Evolutionary conservation across 2,888 invertebrate genomes (phyloP).

Genomic region (Eurois occulta): DNA sequence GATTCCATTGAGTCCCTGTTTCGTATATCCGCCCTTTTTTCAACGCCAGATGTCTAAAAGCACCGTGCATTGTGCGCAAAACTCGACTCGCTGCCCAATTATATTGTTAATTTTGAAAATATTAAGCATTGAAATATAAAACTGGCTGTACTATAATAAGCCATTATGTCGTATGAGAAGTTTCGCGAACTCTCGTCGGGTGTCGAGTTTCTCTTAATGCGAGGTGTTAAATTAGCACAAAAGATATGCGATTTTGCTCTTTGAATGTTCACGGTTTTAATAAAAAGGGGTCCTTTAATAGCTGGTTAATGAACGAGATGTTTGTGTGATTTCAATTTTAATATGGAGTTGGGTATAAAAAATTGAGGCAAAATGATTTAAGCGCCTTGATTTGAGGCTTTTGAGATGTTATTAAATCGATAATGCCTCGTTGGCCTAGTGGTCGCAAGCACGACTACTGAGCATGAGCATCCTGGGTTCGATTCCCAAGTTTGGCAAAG

Average conservation of each 20-base stretch:
- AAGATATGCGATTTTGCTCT: constrained; percentile 57
- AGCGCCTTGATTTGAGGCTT: neutral
- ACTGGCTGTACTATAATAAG: constrained; percentile 87
- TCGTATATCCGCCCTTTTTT: constrained; percentile 90
- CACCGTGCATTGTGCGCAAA: constrained; percentile 77
- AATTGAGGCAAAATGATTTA: constrained; percentile 19
- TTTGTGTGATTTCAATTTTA: constrained; percentile 38
- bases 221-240: constrained; percentile 69
- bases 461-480: too few relatives aligned
- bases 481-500: too few relatives aligned
- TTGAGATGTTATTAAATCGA: neutral
- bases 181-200: constrained; percentile 56
- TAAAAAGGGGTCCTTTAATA: constrained; percentile 58
- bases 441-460: too few relatives aligned
- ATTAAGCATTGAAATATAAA: constrained; percentile 88
- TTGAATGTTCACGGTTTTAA: constrained; percentile 49
- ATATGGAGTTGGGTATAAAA: constrained; percentile 22
- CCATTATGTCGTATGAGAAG: constrained; percentile 79
- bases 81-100: constrained; percentile 88
- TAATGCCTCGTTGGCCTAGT: too few relatives aligned
- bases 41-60: constrained; percentile 87
- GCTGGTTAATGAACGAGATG: constrained; percentile 61
- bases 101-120: constrained; percentile 90
- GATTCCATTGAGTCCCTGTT: constrained; percentile 86
- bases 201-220: constrained; percentile 74